Evolutionary conservation across 1,140 invertebrate species (phyloP).

Genomic region (Coptotermes formosanus): DNA sequence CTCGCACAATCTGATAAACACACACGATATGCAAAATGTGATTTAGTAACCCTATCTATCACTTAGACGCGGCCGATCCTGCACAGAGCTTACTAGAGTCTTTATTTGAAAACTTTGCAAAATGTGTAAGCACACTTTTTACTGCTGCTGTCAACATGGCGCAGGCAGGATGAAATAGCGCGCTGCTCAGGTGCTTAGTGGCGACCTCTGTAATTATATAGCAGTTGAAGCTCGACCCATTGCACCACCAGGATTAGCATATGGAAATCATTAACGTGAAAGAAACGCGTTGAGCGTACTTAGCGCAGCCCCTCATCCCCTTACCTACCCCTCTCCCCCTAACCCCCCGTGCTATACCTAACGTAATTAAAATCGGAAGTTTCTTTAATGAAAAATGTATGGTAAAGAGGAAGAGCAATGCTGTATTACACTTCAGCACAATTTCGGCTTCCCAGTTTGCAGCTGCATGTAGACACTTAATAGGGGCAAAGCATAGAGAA

Average conservation of each 20-base stretch:
- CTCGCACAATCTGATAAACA: no score
- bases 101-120: neutral
- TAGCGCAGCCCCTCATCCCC: neutral
- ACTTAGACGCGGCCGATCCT: no score
- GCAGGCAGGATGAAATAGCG: constrained; percentile 17
- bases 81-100: neutral
- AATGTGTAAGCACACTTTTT: neutral
- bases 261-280: constrained; percentile 25
- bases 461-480: no score
- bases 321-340: neutral
- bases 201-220: constrained; percentile 24
- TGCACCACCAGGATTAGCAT: constrained; percentile 20
- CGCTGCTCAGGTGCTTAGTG: neutral
- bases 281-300: neutral
- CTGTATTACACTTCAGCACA: neutral
- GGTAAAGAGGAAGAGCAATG: neutral
- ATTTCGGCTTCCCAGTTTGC: neutral
- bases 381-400: constrained; percentile 28
- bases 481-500: no score
- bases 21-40: no score
- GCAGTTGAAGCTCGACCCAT: neutral
- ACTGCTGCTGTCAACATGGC: constrained; percentile 23
- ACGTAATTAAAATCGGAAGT: constrained; percentile 27
- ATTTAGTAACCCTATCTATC: no score
- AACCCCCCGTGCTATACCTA: neutral